Evolutionary conservation across 2,888 invertebrate genomes (phyloP).

Genomic region (Caenorhabditis afra): DNA sequence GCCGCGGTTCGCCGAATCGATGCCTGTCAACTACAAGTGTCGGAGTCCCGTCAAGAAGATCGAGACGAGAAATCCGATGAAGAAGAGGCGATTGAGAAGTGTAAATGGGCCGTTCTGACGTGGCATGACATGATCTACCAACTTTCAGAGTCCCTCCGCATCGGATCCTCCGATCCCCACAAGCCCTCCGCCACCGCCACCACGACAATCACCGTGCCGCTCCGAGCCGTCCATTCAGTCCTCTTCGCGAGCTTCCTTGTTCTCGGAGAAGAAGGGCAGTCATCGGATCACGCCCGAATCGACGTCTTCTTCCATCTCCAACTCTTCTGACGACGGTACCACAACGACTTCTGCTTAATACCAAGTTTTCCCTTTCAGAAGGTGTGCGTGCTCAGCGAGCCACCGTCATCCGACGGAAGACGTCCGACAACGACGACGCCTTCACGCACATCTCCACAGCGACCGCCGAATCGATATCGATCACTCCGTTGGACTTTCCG

Average conservation of each 20-base stretch:
- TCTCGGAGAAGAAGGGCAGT: background rate
- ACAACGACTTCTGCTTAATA: no score
- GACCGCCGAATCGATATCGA: slow-evolving; percentile 67
- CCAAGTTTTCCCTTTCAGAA: background rate
- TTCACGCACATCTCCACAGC: slow-evolving; percentile 69
- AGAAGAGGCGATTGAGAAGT: slow-evolving; percentile 26
- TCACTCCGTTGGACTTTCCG: slow-evolving; percentile 70
- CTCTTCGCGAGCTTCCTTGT: background rate
- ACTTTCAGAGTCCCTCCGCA: slow-evolving; percentile 50
- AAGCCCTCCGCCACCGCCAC: slow-evolving; percentile 46
- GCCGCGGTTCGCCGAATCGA: slow-evolving; percentile 47
- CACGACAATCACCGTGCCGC: slow-evolving; percentile 22
- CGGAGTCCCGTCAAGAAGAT: background rate
- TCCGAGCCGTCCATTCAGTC: slow-evolving; percentile 57
- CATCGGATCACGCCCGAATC: background rate
- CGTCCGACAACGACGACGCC: slow-evolving; percentile 63
- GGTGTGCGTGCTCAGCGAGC: slow-evolving; percentile 37
- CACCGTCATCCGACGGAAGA: slow-evolving; percentile 66
- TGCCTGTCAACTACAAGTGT: slow-evolving; percentile 42
- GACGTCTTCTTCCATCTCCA: slow-evolving; percentile 15
- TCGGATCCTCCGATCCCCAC: slow-evolving; percentile 54
- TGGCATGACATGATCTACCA: background rate
- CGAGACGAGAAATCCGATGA: background rate
- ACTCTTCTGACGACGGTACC: slow-evolving; percentile 49
- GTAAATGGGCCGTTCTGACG: slow-evolving; percentile 5